Conservation (phyloP, 2,113 vertebrate genomes). For the Protobothrops mucrosquamatus region DNA sequence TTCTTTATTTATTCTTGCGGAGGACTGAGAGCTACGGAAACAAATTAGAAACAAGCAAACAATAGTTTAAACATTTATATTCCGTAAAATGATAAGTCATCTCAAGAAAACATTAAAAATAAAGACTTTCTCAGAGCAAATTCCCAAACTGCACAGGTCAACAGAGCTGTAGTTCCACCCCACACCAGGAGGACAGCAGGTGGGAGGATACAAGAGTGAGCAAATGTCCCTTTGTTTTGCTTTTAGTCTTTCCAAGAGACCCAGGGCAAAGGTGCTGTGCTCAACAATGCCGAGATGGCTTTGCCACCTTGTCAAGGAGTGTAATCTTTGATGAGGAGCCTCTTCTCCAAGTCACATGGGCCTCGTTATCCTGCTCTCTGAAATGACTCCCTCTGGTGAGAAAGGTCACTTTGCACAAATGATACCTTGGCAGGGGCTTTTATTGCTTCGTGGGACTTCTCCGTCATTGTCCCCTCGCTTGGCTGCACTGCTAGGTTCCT, state of each 20-base stretch:
- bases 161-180: not conserved
- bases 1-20: not conserved
- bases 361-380: conserved; percentile 40
- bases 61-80: not conserved
- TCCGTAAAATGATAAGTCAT: not conserved
- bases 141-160: not conserved
- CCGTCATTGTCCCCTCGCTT: conserved; percentile 54
- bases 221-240: too few species aligned
- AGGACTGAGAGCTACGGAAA: not conserved
- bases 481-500: conserved; percentile 7
- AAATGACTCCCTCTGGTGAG: conserved; percentile 28
- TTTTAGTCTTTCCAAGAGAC: not conserved
- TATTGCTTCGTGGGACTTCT: conserved; percentile 50
- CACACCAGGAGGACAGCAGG: not conserved
- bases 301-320: not conserved
- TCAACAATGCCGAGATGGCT: not conserved
- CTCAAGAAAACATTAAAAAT: not conserved
- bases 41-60: not conserved
- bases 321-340: not conserved
- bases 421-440: conserved; percentile 53
- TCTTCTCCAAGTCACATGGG: not conserved
- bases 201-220: not conserved
- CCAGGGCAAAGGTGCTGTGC: not conserved
- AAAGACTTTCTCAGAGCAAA: not conserved
- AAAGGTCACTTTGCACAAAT: conserved; percentile 59